Base-by-base conservation (phyloP, 64 coral and sea anemone species). In the Orbicella faveolata region DNA sequence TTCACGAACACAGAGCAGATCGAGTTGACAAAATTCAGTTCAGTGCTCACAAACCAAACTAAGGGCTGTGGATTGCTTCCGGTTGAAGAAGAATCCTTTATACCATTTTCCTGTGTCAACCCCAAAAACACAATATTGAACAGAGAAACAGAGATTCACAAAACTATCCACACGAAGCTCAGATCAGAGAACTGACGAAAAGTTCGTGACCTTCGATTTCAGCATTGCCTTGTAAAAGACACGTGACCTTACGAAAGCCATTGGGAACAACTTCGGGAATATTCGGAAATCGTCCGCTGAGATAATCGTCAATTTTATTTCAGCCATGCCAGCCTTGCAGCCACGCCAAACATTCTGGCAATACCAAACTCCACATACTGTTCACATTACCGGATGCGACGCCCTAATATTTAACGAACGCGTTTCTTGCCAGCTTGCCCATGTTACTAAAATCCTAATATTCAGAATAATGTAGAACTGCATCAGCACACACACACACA, bases 311-410 rank as follows among this genome's bases (percentile, higher is more conserved):
- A 3, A 30, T 25, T 15, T 9, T 52, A 1, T 18, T 11, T 0
- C 66, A 4, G 4, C 2, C 1, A 1, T 23, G 34, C 14, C 39
- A 36, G 30, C 0, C 30, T 67, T 85, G 52, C 20, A 17, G 39
- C 82, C 82, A 73, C 82, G 63, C 82, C 63, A 48, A 72, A 85
- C 64, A 85, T 85, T 85, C 35, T 73, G 0, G 37, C 13, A 52
- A 85, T 85, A 52, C 65, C 82, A 70, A 34, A 69, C 11, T 72
- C 82, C 82, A 15, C 70, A 67, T 15, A 67, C 7, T 23, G 21
- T 30, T 85, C 21, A 52, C 53, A 52, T 63, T 39, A 72, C 82
- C 82, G 82, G 82, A 85, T 85, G 64, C 68, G 37, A 85, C 82
- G 82, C 63, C 21, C 36, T 70, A 26, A 25, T n/a, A 66, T 63